phyloP scores from a whole-genome alignment of 2,888 invertebrate genomes.

The Hartigia nigra region DNA sequence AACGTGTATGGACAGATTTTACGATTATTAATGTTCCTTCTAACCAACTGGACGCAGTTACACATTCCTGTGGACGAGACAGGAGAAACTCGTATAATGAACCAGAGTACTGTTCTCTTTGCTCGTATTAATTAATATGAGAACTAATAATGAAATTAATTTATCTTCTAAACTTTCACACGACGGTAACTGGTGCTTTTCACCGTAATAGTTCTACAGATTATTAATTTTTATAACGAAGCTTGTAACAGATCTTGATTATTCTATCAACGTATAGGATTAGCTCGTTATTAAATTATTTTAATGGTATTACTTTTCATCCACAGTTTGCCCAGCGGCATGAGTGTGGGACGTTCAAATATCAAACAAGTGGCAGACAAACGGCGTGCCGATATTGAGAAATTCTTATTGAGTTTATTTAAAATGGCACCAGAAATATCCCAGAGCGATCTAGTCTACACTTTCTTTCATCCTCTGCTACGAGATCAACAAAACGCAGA shows the following conservation, averaged over 20 bases:
- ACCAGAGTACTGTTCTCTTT: neutral
- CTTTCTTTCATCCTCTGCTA: slow-evolving; percentile 96
- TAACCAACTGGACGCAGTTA: neutral
- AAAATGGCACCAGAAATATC: slow-evolving; percentile 92
- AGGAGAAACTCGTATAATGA: neutral
- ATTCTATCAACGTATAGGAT: neutral
- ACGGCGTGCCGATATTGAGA: slow-evolving; percentile 88
- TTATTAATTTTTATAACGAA: neutral
- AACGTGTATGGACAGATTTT: too few species aligned
- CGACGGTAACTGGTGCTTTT: neutral
- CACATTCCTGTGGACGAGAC: neutral
- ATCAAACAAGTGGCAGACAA: slow-evolving; percentile 95
- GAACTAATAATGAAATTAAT: neutral
- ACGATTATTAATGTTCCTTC: neutral
- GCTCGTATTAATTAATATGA: neutral
- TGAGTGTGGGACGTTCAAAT: slow-evolving; percentile 92
- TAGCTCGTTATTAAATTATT: neutral
- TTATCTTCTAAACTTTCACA: neutral
- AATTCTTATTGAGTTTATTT: slow-evolving; percentile 88
- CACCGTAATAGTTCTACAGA: neutral
- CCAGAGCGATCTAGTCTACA: slow-evolving; percentile 96
- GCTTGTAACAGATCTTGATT: neutral
- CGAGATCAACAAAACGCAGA: slow-evolving; percentile 93
- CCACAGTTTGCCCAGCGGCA: slow-evolving; percentile 76
- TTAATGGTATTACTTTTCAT: slow-evolving; percentile 29